These are phyloP conservation scores for Alectura lathami DNA, from an alignment of 2,113 vertebrate genomes.

Conservation along the genomic window DNA sequence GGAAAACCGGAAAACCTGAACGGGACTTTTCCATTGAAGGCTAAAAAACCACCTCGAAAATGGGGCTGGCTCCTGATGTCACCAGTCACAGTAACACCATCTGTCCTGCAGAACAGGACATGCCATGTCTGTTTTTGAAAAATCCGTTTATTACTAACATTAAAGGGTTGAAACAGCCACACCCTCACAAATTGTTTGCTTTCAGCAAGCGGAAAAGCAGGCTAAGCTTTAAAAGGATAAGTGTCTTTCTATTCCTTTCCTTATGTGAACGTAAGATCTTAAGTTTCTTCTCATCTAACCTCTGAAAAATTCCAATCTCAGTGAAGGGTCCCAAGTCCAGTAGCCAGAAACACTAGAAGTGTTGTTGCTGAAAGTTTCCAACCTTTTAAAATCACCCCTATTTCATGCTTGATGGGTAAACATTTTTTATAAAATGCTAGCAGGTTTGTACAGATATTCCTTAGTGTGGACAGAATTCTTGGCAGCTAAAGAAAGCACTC, in stretches of 20 bases:
- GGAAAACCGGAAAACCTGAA: background rate
- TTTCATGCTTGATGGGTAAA: background rate
- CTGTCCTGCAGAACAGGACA: background rate
- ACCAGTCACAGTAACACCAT: background rate
- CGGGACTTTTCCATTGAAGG: background rate
- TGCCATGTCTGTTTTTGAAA: background rate
- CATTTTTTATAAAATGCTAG: background rate
- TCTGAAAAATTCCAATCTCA: background rate
- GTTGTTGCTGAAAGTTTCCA: background rate
- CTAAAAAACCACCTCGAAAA: background rate
- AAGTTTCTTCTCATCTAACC: background rate
- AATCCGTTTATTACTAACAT: background rate
- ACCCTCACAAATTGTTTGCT: background rate
- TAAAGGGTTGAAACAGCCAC: background rate
- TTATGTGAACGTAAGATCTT: background rate
- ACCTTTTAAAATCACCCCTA: background rate
- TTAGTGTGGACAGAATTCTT: background rate
- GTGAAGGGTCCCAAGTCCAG: background rate
- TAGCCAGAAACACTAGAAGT: background rate
- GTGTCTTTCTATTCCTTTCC: background rate
- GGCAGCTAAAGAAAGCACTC: background rate
- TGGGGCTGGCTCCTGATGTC: background rate
- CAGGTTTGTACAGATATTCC: background rate
- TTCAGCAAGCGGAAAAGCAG: background rate
- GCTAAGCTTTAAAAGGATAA: background rate